Evolutionary conservation across 2,113 vertebrate species (phyloP), one percentile per base, ranked within the genome.

Genomic region (Trachemys scripta): DNA sequence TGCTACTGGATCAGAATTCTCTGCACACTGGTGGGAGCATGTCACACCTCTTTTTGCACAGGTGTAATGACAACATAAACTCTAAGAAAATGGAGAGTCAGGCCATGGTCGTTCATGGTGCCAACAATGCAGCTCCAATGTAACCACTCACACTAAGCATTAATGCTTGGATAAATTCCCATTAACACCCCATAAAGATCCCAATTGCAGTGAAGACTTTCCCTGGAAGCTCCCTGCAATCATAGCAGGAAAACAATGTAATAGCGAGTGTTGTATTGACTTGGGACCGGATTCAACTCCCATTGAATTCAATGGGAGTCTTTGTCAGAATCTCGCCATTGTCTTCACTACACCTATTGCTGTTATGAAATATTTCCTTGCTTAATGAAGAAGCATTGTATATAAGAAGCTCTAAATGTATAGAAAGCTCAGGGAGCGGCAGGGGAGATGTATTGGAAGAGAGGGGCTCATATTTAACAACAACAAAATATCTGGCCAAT

Each of bases 361-460:
- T 5, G n/a, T 16, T 35, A 2, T 1, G 78, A 79, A 16, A 62
- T 76, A 47, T 1, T 53, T 62, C 79, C 2, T 13, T 38, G 53
- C 5, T 54, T 86, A n/a, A 24, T 72, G 76, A 51, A 50, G 49
- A 75, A 95, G 84, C 51, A 54, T 45, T 54, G 29, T 5, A 25
- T 2, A 22, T 5, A 53, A 38, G 50, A 79, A 87, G 53, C 11
- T 93, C 51, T 85, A 14, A 50, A 45, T 5, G 27, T 3, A 4
- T 27, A 29, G 38, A 62, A 87, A 62, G n/a, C 83, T 87, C 89
- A 84, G 38, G 13, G 91, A 89, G 54, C 88, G 76, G 89, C 81
- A 85, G 69, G 57, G 88, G 94, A 92, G 79, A 19, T 20, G 8
- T 82, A 89, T 50, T 65, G 87, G 75, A 95, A 91, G 81, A 72